A percentile compares a stretch with the other conserved stretches of the same genome.
These are phyloP conservation scores for Eupithecia subfuscata DNA, from an alignment of 2,888 invertebrate species.

Conservation along the genomic window DNA sequence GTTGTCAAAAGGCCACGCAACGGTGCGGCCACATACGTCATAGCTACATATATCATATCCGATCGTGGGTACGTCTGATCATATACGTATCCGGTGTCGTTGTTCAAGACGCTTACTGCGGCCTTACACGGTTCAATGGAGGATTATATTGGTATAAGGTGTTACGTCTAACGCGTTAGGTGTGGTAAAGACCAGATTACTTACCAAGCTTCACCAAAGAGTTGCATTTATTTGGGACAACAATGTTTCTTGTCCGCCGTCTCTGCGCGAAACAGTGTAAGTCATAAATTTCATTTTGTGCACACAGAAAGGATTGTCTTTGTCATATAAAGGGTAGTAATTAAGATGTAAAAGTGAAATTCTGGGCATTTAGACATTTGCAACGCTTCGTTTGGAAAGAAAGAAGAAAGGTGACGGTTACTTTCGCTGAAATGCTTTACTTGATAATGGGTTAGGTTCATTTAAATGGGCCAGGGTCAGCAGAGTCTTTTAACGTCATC, in stretches of 20 bases:
- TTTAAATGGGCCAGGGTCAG: background rate
- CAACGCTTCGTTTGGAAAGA: constrained; percentile 62
- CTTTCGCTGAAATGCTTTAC: constrained; percentile 70
- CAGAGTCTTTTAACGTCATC: background rate
- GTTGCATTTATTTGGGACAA: constrained; percentile 77
- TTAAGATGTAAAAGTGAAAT: constrained; percentile 83
- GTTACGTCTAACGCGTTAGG: too few species aligned
- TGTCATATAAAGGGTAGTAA: constrained; percentile 67
- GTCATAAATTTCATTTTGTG: constrained; percentile 71
- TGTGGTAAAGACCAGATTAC: too few species aligned
- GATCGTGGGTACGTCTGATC: too few species aligned
- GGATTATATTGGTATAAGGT: too few species aligned
- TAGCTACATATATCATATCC: too few species aligned
- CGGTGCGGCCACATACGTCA: too few species aligned
- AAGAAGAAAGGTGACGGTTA: constrained; percentile 58
- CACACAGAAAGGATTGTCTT: constrained; percentile 61
- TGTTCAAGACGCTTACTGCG: too few species aligned
- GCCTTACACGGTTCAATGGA: too few species aligned
- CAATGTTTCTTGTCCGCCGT: constrained; percentile 57
- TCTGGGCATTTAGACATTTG: constrained; percentile 64
- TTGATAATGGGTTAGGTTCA: constrained; percentile 33
- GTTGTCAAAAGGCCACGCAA: too few species aligned
- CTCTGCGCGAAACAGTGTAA: constrained; percentile 63
- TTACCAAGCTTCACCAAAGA: constrained; percentile 74
- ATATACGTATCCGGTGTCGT: too few species aligned